These are phyloP conservation scores for Cryptocheilus praepositus DNA, from an alignment of 2,888 invertebrate genomes.

Conservation along the genomic window DNA sequence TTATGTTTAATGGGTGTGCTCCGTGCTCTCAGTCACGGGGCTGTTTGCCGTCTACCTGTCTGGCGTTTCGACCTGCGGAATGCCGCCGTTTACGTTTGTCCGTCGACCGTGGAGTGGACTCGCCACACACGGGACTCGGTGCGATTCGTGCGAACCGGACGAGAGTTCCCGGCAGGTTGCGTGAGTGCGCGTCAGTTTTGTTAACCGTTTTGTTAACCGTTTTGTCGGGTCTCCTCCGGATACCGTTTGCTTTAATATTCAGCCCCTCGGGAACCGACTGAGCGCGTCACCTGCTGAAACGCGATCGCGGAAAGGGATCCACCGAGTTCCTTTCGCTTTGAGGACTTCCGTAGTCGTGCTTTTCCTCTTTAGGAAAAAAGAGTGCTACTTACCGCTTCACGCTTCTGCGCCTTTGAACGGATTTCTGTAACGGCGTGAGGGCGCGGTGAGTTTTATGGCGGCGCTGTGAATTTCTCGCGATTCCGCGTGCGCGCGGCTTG, in stretches of 20 bases:
- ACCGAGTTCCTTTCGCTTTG: constrained; percentile 23
- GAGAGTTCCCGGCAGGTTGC: neutral
- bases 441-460: neutral
- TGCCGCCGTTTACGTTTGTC: constrained; percentile 40
- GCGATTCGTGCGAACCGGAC: neutral
- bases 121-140: neutral
- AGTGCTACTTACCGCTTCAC: too few relatives aligned
- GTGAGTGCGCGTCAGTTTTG: neutral
- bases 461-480: too few relatives aligned
- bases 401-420: too few relatives aligned
- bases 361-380: neutral
- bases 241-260: constrained; percentile 15
- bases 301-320: constrained; percentile 43
- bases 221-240: constrained; percentile 11
- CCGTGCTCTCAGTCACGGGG: constrained; percentile 49
- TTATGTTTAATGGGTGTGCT: constrained; percentile 64
- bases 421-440: too few relatives aligned
- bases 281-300: constrained; percentile 33
- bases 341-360: constrained; percentile 37
- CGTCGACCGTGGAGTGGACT: constrained; percentile 21
- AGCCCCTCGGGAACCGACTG: constrained; percentile 8
- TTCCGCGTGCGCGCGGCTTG: too few relatives aligned
- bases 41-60: constrained; percentile 64
- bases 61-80: constrained; percentile 52
- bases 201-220: too few relatives aligned